A percentile compares a stretch with the other conserved stretches of the same genome.
Evolutionary conservation across 1,140 invertebrate species (phyloP).

Genomic region (Drosophila malerkotliana): DNA sequence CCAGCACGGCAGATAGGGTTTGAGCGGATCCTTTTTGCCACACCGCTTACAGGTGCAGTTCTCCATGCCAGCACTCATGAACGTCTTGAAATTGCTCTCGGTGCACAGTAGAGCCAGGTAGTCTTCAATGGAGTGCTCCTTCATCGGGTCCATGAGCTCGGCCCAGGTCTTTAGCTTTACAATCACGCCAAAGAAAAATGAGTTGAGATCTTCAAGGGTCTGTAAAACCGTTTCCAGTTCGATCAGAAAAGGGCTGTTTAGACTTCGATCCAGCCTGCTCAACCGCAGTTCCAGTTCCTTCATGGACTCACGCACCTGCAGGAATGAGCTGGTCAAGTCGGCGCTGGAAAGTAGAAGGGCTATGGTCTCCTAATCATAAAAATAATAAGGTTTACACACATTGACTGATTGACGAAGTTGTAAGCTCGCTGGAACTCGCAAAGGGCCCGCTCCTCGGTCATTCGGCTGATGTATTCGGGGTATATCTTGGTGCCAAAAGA

Average conservation of each 20-base stretch:
- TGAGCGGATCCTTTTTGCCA: constrained; percentile 54
- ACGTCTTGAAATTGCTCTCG: constrained; percentile 42
- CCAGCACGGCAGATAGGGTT: constrained; percentile 55
- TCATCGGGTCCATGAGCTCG: constrained; percentile 57
- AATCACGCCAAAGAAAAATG: constrained; percentile 59
- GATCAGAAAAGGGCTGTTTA: constrained; percentile 39
- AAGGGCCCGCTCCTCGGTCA: constrained; percentile 54
- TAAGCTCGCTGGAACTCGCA: constrained; percentile 62
- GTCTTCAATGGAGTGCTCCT: constrained; percentile 65
- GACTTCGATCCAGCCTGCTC: constrained; percentile 39
- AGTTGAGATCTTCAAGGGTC: constrained; percentile 52
- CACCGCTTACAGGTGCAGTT: constrained; percentile 67
- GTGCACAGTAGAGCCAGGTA: constrained; percentile 50
- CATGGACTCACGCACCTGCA: constrained; percentile 31
- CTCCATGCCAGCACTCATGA: constrained; percentile 48
- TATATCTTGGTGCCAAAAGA: constrained; percentile 55
- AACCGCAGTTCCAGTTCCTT: constrained; percentile 44
- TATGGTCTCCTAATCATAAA: background rate
- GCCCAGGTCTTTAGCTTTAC: constrained; percentile 60
- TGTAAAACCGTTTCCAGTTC: constrained; percentile 36
- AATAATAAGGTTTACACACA: constrained; percentile 34
- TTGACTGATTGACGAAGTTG: constrained; percentile 48
- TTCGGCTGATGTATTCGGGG: constrained; percentile 59
- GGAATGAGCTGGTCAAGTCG: constrained; percentile 1
- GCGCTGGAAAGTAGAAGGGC: background rate